Conservation (phyloP, 2,797 vertebrate genomes). For the Microctenopoma stevenorrisi region DNA sequence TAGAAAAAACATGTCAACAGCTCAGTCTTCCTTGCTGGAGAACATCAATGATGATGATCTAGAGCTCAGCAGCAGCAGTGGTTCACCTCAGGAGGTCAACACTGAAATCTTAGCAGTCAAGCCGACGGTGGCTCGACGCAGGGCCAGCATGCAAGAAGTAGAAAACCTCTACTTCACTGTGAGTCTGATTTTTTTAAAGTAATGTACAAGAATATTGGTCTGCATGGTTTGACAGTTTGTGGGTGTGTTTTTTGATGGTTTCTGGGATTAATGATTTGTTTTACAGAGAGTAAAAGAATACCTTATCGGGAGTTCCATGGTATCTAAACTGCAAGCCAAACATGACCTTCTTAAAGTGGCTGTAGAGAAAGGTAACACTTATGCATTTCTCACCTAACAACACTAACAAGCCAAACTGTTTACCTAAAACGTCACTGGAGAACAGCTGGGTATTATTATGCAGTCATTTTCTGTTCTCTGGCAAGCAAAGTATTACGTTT, state of each 20-base stretch:
- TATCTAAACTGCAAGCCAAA: constrained; percentile 89
- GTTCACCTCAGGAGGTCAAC: constrained; percentile 73
- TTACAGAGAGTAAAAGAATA: constrained; percentile 88
- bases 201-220: not conserved
- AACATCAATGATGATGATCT: constrained; percentile 75
- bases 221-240: not conserved
- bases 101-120: constrained; percentile 75
- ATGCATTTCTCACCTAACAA: constrained; percentile 43
- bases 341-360: constrained; percentile 88
- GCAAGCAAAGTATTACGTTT: not conserved
- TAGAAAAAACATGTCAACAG: constrained; percentile 51
- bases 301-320: constrained; percentile 83
- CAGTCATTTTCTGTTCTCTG: not conserved
- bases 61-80: constrained; percentile 61
- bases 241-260: no score
- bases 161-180: constrained; percentile 87
- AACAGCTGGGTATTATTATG: not conserved
- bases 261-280: constrained; percentile 24
- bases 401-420: constrained; percentile 4
- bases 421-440: not conserved
- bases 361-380: constrained; percentile 85
- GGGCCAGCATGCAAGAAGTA: constrained; percentile 85
- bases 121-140: constrained; percentile 77
- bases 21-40: constrained; percentile 69
- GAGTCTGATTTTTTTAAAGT: constrained; percentile 44